Evolutionary conservation across 2,888 invertebrate species (phyloP).

Genomic region (Thymelicus acteon): DNA sequence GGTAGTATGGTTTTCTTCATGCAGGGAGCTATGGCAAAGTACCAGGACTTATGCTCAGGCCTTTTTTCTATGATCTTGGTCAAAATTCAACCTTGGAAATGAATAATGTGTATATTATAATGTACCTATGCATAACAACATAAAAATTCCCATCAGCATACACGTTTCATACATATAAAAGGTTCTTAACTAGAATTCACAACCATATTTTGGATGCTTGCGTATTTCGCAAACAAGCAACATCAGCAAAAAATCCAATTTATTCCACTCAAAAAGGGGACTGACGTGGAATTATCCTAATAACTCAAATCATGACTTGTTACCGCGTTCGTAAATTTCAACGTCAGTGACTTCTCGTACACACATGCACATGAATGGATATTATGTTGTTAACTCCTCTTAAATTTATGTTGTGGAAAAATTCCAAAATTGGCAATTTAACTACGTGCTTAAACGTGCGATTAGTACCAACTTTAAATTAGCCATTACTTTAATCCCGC

Average conservation of each 20-base stretch:
- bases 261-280: constrained; percentile 32
- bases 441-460: constrained; percentile 2
- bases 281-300: constrained; percentile 29
- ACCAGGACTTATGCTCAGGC: too few species aligned
- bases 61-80: too few species aligned
- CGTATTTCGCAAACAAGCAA: constrained; percentile 14
- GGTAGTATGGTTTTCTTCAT: too few species aligned
- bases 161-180: neutral
- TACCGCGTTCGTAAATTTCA: constrained; percentile 30
- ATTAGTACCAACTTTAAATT: neutral
- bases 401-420: constrained; percentile 17
- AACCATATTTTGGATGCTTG: neutral
- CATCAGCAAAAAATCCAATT: constrained; percentile 24
- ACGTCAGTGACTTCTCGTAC: neutral
- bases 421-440: constrained; percentile 2
- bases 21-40: too few species aligned
- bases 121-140: too few species aligned
- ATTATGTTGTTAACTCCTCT: constrained; percentile 13
- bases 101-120: too few species aligned
- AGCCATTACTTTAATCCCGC: too few species aligned
- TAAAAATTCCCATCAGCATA: too few species aligned
- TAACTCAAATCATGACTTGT: constrained; percentile 36
- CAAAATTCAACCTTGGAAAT: too few species aligned
- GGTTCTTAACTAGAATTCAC: constrained; percentile 11
- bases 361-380: constrained; percentile 11